phyloP scores from a whole-genome alignment of 2,797 vertebrate genomes.

The Crypturellus tataupa region DNA sequence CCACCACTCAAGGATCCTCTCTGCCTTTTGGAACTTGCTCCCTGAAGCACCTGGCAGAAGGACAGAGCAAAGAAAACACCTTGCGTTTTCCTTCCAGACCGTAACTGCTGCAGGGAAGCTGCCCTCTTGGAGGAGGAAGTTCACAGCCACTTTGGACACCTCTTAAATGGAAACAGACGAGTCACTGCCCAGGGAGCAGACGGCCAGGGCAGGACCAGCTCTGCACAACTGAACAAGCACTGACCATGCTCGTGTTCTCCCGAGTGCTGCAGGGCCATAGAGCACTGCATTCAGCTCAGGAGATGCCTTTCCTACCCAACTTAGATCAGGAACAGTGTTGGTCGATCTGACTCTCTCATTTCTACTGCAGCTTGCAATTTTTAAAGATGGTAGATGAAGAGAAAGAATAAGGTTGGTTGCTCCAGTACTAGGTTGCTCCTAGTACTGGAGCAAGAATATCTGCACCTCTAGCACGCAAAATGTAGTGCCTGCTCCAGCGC shows the following conservation, averaged over 20 bases:
- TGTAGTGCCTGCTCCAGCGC: neutral
- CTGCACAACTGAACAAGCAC: neutral
- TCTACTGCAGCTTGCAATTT: neutral
- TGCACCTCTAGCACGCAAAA: neutral
- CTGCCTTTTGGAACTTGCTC: accelerated
- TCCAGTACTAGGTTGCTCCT: too few relatives aligned
- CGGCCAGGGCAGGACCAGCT: neutral
- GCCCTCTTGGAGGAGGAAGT: accelerated
- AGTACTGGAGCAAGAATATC: neutral
- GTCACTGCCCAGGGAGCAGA: neutral
- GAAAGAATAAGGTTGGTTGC: neutral
- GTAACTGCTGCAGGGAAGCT: neutral
- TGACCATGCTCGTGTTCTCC: too few relatives aligned
- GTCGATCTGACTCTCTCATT: neutral
- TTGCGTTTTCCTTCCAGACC: neutral
- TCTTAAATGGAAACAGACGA: neutral
- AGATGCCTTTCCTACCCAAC: accelerated
- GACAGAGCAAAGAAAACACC: neutral
- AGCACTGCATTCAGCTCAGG: neutral
- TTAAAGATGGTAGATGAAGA: neutral
- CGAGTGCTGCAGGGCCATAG: accelerated
- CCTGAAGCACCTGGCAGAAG: accelerated
- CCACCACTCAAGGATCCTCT: accelerated
- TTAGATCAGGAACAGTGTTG: neutral
- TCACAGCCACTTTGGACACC: accelerated